Percentiles rank a stretch among this genome's conserved stretches.
Evolutionary conservation across 2,113 vertebrate species (phyloP).

Genomic region (Pollachius pollachius): DNA sequence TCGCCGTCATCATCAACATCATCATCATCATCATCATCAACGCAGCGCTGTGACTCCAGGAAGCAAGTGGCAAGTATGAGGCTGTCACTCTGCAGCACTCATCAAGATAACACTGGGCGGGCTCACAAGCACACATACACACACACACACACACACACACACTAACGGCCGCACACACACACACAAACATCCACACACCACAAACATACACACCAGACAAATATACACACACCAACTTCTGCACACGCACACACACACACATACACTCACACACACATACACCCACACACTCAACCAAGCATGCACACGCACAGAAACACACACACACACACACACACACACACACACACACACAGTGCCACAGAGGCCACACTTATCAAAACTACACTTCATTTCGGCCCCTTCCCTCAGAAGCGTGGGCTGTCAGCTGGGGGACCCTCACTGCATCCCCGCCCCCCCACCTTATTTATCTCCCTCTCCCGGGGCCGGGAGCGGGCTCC

Average conservation of each 20-base stretch:
- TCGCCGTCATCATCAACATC: constrained; percentile 31
- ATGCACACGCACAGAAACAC: neutral
- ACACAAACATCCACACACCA: neutral
- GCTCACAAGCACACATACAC: neutral
- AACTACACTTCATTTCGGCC: constrained; percentile 5
- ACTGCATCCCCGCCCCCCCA: constrained; percentile 46
- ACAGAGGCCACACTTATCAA: constrained; percentile 14
- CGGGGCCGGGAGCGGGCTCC: constrained; percentile 63
- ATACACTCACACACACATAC: neutral
- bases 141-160: constrained; percentile 9
- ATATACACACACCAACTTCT: neutral
- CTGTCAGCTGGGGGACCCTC: constrained; percentile 41
- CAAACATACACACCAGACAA: neutral
- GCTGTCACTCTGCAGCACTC: constrained; percentile 8
- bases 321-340: neutral
- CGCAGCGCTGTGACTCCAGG: constrained; percentile 4
- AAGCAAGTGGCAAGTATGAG: constrained; percentile 2
- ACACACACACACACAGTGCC: neutral
- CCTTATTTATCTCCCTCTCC: constrained; percentile 68
- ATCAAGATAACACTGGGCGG: neutral
- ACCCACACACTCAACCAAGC: neutral
- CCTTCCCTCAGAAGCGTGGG: constrained; percentile 17
- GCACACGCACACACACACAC: constrained; percentile 4
- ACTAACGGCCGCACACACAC: neutral
- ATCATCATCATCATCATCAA: constrained; percentile 16